Base-by-base conservation (phyloP, 2,888 invertebrate species). In the Ormia ochracea region DNA sequence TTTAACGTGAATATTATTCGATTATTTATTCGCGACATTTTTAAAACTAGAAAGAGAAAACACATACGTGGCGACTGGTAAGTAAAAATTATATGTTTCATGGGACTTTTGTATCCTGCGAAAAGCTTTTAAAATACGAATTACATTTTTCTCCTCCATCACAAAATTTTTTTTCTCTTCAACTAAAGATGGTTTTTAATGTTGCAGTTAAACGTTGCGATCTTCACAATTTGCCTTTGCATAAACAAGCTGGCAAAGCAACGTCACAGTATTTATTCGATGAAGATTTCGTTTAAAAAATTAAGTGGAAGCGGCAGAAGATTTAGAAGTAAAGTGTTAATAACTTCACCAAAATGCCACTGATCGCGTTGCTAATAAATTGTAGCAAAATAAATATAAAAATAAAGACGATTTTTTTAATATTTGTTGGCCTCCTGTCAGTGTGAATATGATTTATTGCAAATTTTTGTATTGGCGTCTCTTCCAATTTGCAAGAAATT, bases 321-420 rank as follows among this genome's bases (percentile, higher is more conserved):
- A 28, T 52, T 7, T 38, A 31, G n/a, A 31, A 52, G 59, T 17
- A 1, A 61, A 41, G 69, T 77, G 76, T 56, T 70, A 70, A 77
- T 58, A 77, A 56, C 69, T 77, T 48, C 48, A 77, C 70, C 63
- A 69, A 77, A 76, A 61, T 38, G 68, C 61, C 45, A 76, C 68
- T 69, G 54, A 69, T 61, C 75, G 54, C 61, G 68, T 45, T 61
- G 61, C 69, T 45, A 61, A 52, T 68, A 66, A 75, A 73, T 73
- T 56, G 17, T 2, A 33, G 4, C 26, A 10, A 45, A 31, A 10
- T 10, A 50, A 48, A 56, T 50, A 73, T 26, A n/a, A n/a, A n/a
- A 65, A 17, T 17, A 43, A 17, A 10, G 21, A 59, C 31, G 26
- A 45, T 19, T 61, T 65, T 38, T 58, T 50, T 38, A 36, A 54